phyloP scores from a whole-genome alignment of 2,797 vertebrate genomes.

The Sylvilagus floridanus region DNA sequence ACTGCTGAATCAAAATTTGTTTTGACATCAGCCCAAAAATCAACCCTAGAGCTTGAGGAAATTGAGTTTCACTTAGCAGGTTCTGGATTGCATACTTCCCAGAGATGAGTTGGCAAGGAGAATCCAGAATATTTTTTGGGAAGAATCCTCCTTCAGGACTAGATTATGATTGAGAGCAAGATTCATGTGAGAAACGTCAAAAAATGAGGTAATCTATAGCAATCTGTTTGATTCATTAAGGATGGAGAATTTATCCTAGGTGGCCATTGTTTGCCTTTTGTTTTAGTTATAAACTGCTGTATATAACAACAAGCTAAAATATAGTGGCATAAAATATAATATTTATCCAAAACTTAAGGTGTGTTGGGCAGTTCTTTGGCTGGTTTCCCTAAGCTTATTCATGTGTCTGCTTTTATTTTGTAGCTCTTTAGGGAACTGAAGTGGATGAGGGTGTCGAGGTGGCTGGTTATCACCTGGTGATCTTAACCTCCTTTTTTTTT shows the following conservation, averaged over 20 bases:
- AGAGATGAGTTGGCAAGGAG: neutral
- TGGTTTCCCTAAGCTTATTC: neutral
- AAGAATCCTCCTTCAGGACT: neutral
- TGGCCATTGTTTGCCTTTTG: neutral
- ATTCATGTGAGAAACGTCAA: slow-evolving; percentile 38
- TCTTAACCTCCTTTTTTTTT: neutral
- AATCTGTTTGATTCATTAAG: neutral
- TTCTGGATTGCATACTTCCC: slow-evolving; percentile 41
- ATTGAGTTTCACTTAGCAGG: slow-evolving; percentile 54
- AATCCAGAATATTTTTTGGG: neutral
- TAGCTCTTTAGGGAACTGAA: neutral
- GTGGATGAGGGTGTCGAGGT: neutral
- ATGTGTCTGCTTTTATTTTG: neutral
- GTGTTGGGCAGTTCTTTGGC: neutral
- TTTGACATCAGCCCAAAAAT: slow-evolving; percentile 57
- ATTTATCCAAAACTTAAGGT: neutral
- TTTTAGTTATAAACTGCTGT: neutral
- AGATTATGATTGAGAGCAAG: neutral
- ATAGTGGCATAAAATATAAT: neutral
- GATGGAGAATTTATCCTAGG: neutral
- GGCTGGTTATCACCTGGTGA: rapidly evolving
- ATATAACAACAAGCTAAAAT: neutral
- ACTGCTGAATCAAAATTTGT: neutral
- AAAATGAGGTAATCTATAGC: neutral
- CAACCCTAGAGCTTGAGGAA: slow-evolving; percentile 49